phyloP scores from a whole-genome alignment of 2,888 invertebrate genomes.

The Scaptomyza parva region DNA sequence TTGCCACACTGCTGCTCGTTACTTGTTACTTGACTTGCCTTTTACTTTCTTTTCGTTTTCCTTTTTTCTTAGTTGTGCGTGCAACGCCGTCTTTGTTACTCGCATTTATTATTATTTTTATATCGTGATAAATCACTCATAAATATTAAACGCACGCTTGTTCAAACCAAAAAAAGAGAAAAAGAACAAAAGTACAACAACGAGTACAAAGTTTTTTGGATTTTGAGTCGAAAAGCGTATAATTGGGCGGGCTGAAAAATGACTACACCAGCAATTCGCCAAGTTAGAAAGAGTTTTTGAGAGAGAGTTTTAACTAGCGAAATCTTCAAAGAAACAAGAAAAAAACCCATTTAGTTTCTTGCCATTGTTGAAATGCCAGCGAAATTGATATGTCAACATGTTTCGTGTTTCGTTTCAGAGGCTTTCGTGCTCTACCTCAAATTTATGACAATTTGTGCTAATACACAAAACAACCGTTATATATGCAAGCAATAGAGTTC shows the following conservation, averaged over 20 bases:
- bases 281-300: neutral
- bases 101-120: constrained; percentile 81
- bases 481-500: constrained; percentile 9
- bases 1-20: constrained; percentile 21
- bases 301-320: neutral
- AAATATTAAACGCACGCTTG: constrained; percentile 81
- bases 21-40: constrained; percentile 2
- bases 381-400: constrained; percentile 22
- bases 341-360: too few species aligned
- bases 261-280: constrained; percentile 3
- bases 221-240: constrained; percentile 52
- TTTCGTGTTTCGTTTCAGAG: neutral
- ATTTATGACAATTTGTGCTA: constrained; percentile 45
- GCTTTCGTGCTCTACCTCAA: constrained; percentile 20
- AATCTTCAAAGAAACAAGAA: too few species aligned
- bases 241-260: constrained; percentile 10
- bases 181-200: neutral
- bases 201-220: constrained; percentile 58
- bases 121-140: constrained; percentile 82
- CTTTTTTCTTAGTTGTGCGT: constrained; percentile 46
- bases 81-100: constrained; percentile 50
- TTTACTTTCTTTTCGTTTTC: neutral
- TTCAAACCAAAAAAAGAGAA: constrained; percentile 31
- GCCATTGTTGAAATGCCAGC: constrained; percentile 19
- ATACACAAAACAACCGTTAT: constrained; percentile 5